Evolutionary conservation across 2,113 vertebrate genomes (phyloP).

Genomic region (Perca fluviatilis): DNA sequence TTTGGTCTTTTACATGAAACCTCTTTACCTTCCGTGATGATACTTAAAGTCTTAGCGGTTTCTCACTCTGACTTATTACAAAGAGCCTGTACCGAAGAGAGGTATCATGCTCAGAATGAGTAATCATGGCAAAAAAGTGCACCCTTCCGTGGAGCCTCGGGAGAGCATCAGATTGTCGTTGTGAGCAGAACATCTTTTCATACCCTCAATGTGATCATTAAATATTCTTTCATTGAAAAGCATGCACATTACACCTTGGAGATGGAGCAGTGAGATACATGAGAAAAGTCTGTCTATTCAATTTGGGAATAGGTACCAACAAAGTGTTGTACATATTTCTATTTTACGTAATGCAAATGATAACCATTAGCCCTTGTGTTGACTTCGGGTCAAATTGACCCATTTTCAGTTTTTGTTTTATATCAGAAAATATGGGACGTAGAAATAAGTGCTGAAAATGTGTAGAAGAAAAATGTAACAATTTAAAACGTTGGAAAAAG

Average conservation of each 20-base stretch:
- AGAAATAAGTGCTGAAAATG: no score
- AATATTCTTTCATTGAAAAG: constrained; percentile 11
- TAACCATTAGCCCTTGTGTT: not conserved
- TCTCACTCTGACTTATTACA: not conserved
- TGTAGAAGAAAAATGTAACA: no score
- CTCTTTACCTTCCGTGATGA: not conserved
- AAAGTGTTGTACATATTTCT: not conserved
- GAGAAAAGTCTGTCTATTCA: constrained; percentile 5
- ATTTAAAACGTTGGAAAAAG: no score
- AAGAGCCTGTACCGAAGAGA: not conserved
- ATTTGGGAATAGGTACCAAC: not conserved
- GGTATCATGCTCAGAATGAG: not conserved
- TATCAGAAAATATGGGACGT: no score
- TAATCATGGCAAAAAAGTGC: not conserved
- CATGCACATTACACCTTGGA: constrained; percentile 5
- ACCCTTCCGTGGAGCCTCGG: not conserved
- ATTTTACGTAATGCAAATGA: not conserved
- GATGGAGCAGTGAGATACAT: not conserved
- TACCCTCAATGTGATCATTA: constrained; percentile 5
- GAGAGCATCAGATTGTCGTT: not conserved
- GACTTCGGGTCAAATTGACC: no score
- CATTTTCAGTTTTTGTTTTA: no score
- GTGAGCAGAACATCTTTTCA: constrained; percentile 18
- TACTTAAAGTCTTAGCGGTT: not conserved
- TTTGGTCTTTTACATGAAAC: constrained; percentile 4